Conservation (phyloP, 2,888 invertebrate genomes). For the Dione juno region DNA sequence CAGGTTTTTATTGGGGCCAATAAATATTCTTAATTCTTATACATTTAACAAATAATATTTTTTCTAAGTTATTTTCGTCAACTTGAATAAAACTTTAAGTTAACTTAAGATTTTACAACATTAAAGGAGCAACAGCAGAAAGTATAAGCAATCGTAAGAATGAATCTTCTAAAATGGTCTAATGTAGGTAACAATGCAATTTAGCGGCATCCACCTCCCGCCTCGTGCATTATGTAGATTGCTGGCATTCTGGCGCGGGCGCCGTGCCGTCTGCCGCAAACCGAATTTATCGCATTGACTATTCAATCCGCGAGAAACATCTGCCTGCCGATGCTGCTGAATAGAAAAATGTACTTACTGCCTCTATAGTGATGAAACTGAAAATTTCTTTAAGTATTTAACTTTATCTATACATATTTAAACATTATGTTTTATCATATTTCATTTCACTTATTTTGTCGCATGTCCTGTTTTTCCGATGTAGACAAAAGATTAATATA, state of each 20-base stretch:
- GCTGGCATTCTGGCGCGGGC: slow-evolving; percentile 57
- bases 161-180: slow-evolving; percentile 28
- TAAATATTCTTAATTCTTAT: slow-evolving; percentile 3
- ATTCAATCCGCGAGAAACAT: slow-evolving; percentile 76
- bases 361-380: slow-evolving; percentile 51
- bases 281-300: slow-evolving; percentile 81
- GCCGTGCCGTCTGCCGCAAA: slow-evolving; percentile 66
- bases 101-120: neutral
- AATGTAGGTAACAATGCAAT: slow-evolving; percentile 50
- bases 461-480: neutral
- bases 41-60: no score
- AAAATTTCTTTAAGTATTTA: slow-evolving; percentile 38
- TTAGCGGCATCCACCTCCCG: slow-evolving; percentile 43
- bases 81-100: no score
- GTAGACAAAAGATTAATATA: neutral
- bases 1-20: neutral
- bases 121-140: slow-evolving; percentile 9
- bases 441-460: no score
- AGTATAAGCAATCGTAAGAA: slow-evolving; percentile 22
- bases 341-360: slow-evolving; percentile 60
- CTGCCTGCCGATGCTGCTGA: slow-evolving; percentile 61
- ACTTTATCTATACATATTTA: neutral
- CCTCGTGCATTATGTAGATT: slow-evolving; percentile 77
- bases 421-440: neutral
- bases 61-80: no score